Evolutionary conservation across 1,140 invertebrate species (phyloP), one percentile per base, ranked within the genome.

Genomic region (Carposina sasakii): DNA sequence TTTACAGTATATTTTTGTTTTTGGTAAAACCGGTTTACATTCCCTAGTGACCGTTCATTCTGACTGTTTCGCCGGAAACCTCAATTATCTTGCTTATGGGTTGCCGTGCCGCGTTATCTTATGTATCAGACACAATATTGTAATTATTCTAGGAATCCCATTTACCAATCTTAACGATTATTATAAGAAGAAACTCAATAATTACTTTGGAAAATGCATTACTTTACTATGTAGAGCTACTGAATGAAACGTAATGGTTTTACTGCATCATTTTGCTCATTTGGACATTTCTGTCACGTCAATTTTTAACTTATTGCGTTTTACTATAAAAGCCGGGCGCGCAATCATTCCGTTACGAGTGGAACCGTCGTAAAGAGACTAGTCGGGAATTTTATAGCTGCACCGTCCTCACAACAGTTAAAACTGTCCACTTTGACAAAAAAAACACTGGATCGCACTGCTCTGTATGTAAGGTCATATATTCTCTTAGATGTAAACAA

Each of bases 341-440:
- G 56, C 67, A 77, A 73, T 75, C 70, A 70, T 73, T 64, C 41
- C 52, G 68, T 70, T 77, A 77, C 70, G 63, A 68, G 51, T 49
- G 56, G 60, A 54, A 40, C 42, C 52, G 56, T 65, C 63, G 57
- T 77, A 77, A 77, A 77, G 66, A 67, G 71, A 73, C 66, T 70
- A 67, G 69, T 66, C 63, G 49, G 56, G 48, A 75, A 63, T 63
- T 77, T 77, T 75, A 75, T 66, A 67, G 59, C 61, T 43, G 36
- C 40, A 46, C 50, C 44, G 53, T 57, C 52, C 43, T 66, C 52
- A n/a, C 50, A 45, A 56, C 52, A 63, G 63, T 66, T 66, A 73
- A 62, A 68, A 68, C 52, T 63, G 61, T 63, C 51, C 54, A 62
- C 50, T 52, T 46, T 51, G 46, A 64, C 67, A 67, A 67, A 63